Base-by-base conservation (phyloP, 64 coral and sea anemone species). In the Montipora foliosa region DNA sequence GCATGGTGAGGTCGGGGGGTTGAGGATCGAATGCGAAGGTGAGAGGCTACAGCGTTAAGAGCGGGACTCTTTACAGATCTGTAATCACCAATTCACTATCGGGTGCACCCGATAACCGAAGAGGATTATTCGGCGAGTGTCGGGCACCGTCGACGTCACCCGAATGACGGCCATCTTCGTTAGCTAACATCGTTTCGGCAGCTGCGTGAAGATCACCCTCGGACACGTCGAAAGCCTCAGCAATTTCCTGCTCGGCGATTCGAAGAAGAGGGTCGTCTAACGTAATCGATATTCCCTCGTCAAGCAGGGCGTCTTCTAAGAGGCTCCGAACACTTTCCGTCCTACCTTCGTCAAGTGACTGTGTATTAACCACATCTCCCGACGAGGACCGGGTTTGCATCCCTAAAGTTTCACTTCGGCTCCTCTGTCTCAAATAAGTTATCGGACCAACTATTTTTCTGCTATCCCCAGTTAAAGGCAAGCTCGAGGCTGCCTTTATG, bases 161-260 rank as follows among this genome's bases (percentile, higher is more conserved):
- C 55, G 15, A 17, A 14, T 20, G 24, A 9, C 75, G 51, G 5
- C 74, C 92, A 4, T 85, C 24, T 21, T 68, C 76, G 37, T 98
- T 89, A 21, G 92, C 75, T 20, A 98, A 66, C 52, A 98, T 79
- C 57, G 87, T 95, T 49, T 95, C 96, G 13, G 96, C 96, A 53
- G 96, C 96, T 70, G 91, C 89, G 68, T 98, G 94, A 59, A 98
- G 82, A 58, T 95, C 79, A n/a, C 95, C 96, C 70, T 93, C 88
- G 5, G 96, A 98, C n/a, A 98, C 89, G 57, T 98, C 96, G 88
- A 98, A 98, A 78, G 96, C 96, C 62, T 98, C 96, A 24, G 87
- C 93, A 6, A 98, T 98, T 88, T 98, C 96, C 73, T 98, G 93
- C 75, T 98, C 93, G 13, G 91, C 96, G 22, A 95, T 93, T 15